These are phyloP conservation scores for Ophiothrix spiculata DNA, from an alignment of 35 echinoderm and acorn worm genomes.

Conservation along the genomic window DNA sequence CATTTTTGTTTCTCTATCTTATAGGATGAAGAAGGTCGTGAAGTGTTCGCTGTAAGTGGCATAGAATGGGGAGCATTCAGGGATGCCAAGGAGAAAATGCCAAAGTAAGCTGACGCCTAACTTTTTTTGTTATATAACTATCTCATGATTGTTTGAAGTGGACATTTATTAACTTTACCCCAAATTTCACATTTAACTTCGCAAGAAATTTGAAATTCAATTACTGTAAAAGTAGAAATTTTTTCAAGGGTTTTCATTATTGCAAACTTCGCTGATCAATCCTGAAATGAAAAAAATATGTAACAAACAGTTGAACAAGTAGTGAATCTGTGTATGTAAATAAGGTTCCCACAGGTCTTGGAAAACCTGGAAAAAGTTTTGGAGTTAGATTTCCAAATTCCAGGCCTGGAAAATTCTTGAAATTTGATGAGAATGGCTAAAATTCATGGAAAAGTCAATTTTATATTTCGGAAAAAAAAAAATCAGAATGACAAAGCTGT, in stretches of 20 bases:
- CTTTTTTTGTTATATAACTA: background rate
- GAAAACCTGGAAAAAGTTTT: too few relatives aligned
- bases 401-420: too few relatives aligned
- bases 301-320: too few relatives aligned
- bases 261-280: background rate
- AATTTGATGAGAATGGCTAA: too few relatives aligned
- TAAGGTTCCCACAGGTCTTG: too few relatives aligned
- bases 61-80: slow-evolving; percentile 63
- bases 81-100: slow-evolving; percentile 64
- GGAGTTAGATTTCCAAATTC: too few relatives aligned
- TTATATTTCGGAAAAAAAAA: too few relatives aligned
- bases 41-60: slow-evolving; percentile 62
- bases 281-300: too few relatives aligned
- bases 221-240: background rate
- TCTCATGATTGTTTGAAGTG: background rate
- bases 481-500: too few relatives aligned
- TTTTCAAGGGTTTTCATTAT: background rate
- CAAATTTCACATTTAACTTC: background rate
- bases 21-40: slow-evolving; percentile 75
- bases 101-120: slow-evolving; percentile 18
- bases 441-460: too few relatives aligned
- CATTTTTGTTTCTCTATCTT: slow-evolving; percentile 1
- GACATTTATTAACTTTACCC: background rate
- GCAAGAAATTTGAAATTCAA: background rate
- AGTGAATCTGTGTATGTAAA: too few relatives aligned